Conservation (phyloP, 2,888 invertebrate species). For the Neoscelio sp. region DNA sequence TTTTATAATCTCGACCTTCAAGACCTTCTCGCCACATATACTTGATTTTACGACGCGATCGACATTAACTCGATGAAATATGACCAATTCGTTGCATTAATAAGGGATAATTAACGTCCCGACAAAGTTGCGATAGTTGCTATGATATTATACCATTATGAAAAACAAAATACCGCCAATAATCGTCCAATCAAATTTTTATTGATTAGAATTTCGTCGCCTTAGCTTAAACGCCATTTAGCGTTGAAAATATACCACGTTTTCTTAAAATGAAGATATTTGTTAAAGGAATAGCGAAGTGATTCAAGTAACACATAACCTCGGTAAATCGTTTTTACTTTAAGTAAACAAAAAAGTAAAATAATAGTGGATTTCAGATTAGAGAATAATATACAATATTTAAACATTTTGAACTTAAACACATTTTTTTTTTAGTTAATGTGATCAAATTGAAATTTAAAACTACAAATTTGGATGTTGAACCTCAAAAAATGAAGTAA, state of each 20-base stretch:
- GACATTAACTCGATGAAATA: slow-evolving; percentile 68
- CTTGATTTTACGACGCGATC: slow-evolving; percentile 71
- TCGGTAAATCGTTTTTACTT: too few species aligned
- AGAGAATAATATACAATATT: too few species aligned
- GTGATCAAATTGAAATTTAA: too few species aligned
- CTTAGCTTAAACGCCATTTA: slow-evolving; percentile 9
- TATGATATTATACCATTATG: slow-evolving; percentile 53
- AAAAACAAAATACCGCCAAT: slow-evolving; percentile 51
- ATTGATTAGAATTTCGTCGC: slow-evolving; percentile 31
- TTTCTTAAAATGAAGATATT: too few species aligned
- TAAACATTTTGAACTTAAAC: too few species aligned
- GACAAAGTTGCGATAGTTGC: slow-evolving; percentile 63
- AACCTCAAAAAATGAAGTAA: too few species aligned
- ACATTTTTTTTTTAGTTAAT: too few species aligned
- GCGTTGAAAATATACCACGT: neutral
- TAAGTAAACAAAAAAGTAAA: too few species aligned
- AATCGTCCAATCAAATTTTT: slow-evolving; percentile 44
- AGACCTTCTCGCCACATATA: slow-evolving; percentile 68
- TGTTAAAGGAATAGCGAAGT: too few species aligned
- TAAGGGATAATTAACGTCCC: slow-evolving; percentile 67
- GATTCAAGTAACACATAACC: too few species aligned
- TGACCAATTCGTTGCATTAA: slow-evolving; percentile 65
- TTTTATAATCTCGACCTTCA: slow-evolving; percentile 67
- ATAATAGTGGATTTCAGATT: too few species aligned
- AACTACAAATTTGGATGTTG: too few species aligned